A percentile compares a stretch with the other conserved stretches of the same genome.
Conservation (phyloP, 2,113 vertebrate species). For the Heliornis fulica region DNA sequence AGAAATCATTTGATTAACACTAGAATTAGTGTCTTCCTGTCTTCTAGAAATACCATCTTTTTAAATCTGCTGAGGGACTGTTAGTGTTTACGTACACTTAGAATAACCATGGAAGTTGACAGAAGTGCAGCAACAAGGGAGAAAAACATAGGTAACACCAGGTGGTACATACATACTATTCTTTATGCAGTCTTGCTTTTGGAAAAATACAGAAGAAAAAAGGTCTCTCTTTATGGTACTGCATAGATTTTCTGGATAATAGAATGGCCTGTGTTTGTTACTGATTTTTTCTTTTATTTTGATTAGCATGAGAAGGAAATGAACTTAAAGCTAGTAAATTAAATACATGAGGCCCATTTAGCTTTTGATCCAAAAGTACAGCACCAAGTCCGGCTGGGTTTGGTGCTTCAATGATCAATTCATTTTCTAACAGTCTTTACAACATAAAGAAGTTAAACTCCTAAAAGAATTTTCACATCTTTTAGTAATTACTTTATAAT, state of each 20-base stretch:
- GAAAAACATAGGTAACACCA: not conserved
- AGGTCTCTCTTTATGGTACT: not conserved
- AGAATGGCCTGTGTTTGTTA: not conserved
- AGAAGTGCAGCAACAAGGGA: not conserved
- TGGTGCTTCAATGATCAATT: not conserved
- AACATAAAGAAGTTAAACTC: not conserved
- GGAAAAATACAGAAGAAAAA: not conserved
- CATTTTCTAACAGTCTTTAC: not conserved
- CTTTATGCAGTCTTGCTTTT: not conserved
- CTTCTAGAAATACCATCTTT: not conserved
- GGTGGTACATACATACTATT: fast-evolving
- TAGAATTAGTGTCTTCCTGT: not conserved
- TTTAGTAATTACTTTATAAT: not conserved
- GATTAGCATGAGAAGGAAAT: not conserved
- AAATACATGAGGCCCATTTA: not conserved
- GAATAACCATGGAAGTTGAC: not conserved
- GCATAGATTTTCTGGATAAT: not conserved
- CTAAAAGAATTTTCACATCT: not conserved
- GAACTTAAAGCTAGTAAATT: not conserved
- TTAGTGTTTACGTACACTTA: not conserved
- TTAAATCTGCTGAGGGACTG: not conserved
- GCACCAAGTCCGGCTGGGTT: not conserved
- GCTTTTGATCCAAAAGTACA: not conserved
- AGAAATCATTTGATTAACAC: not conserved
- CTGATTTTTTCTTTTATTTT: not conserved